A percentile compares a stretch with the other conserved stretches of the same genome.
These are phyloP conservation scores for Sarcophaga peregrina DNA, from an alignment of 1,140 invertebrate genomes.

Conservation along the genomic window DNA sequence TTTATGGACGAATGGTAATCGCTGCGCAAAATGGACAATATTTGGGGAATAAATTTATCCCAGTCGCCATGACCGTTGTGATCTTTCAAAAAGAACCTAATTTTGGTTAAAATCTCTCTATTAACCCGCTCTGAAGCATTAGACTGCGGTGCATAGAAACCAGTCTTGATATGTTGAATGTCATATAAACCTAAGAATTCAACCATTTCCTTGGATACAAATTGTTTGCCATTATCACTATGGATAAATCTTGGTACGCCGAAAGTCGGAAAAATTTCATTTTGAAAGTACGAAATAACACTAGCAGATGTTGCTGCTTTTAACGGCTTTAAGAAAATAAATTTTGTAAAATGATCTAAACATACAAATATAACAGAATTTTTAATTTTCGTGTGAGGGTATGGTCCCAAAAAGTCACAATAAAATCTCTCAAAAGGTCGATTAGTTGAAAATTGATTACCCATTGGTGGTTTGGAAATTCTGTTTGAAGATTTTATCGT, in stretches of 20 bases:
- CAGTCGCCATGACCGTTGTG: background rate
- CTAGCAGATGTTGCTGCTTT: background rate
- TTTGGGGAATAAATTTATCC: constrained; percentile 16
- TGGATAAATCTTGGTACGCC: background rate
- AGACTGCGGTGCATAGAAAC: too few relatives aligned
- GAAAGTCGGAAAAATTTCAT: background rate
- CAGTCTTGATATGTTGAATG: background rate
- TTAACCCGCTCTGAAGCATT: background rate
- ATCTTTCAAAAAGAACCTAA: constrained; percentile 5
- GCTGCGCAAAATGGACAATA: background rate
- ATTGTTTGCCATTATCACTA: constrained; percentile 5
- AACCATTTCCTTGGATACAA: background rate
- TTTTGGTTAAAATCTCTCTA: constrained; percentile 9
- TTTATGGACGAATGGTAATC: constrained; percentile 6
- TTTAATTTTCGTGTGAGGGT: background rate
- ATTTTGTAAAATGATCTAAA: constrained; percentile 14
- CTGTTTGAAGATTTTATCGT: background rate
- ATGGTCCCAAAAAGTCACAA: constrained; percentile 7
- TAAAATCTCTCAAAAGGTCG: constrained; percentile 41
- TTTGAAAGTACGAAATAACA: constrained; percentile 10
- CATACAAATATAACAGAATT: background rate
- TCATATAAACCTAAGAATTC: background rate
- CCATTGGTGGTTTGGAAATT: constrained; percentile 26
- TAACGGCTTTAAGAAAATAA: constrained; percentile 20
- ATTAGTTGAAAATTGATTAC: constrained; percentile 23